Evolutionary conservation across 2,797 vertebrate species (phyloP).

Genomic region (Numenius phaeopus): DNA sequence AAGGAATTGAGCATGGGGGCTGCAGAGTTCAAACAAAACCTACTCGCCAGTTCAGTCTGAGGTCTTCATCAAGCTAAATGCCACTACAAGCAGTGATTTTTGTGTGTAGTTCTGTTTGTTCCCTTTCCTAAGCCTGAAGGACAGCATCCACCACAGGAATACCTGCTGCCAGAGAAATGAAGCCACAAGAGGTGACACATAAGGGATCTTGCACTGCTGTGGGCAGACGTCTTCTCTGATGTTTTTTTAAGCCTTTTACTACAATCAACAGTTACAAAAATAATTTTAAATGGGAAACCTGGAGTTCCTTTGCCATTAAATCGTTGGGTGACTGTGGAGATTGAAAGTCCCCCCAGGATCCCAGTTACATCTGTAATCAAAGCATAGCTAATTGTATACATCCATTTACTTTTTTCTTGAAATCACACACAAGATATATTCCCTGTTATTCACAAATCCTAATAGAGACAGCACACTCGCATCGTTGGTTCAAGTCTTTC

Average conservation of each 20-base stretch:
- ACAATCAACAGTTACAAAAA: background rate
- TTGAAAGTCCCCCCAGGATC: background rate
- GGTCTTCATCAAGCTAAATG: background rate
- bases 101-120: background rate
- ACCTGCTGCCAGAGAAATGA: background rate
- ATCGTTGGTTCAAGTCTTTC: background rate
- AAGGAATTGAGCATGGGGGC: background rate
- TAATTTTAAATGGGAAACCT: background rate
- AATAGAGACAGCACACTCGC: background rate
- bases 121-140: background rate
- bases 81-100: background rate
- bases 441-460: background rate
- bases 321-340: background rate
- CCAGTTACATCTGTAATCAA: background rate
- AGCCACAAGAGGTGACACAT: background rate
- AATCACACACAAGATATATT: background rate
- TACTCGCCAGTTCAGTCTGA: constrained; percentile 21
- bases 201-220: background rate
- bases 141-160: background rate
- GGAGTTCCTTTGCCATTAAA: background rate
- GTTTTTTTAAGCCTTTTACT: background rate
- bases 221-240: accelerated
- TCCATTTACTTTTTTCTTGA: background rate
- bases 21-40: constrained; percentile 11
- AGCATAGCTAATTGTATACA: background rate